Conservation (phyloP, 2,888 invertebrate species). For the Acanthosepion esculentum region DNA sequence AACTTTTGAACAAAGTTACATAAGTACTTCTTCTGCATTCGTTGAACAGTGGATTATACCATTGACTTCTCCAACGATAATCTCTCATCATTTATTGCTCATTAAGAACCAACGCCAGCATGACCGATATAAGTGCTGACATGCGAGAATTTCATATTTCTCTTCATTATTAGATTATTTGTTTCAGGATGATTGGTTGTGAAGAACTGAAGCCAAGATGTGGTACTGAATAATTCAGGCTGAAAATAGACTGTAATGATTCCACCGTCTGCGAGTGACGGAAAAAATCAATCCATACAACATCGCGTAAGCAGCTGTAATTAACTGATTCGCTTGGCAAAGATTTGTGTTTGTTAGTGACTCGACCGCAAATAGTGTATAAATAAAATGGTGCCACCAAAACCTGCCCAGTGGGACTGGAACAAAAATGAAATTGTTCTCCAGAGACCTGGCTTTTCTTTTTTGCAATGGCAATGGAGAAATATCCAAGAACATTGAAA, state of each 20-base stretch:
- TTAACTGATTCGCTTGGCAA: neutral
- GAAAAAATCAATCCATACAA: neutral
- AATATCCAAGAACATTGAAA: too few relatives aligned
- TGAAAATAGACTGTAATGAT: neutral
- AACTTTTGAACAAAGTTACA: neutral
- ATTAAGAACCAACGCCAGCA: neutral
- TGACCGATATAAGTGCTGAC: neutral
- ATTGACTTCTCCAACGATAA: too few relatives aligned
- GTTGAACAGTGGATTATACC: too few relatives aligned
- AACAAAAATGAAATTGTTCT: too few relatives aligned
- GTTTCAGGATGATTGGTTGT: neutral
- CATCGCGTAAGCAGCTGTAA: neutral
- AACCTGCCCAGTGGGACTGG: too few relatives aligned
- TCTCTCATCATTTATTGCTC: too few relatives aligned
- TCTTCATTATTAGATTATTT: neutral
- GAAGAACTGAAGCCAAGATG: neutral
- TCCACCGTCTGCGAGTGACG: neutral
- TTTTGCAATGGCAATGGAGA: too few relatives aligned
- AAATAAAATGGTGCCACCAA: neutral
- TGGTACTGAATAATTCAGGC: neutral
- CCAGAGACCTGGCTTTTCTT: too few relatives aligned
- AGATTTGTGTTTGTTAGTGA: neutral
- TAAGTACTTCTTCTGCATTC: neutral
- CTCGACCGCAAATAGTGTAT: neutral
- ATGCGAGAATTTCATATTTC: neutral